Evolutionary conservation across 2,113 vertebrate genomes (phyloP).

Genomic region (Myrmophylax atrothorax): DNA sequence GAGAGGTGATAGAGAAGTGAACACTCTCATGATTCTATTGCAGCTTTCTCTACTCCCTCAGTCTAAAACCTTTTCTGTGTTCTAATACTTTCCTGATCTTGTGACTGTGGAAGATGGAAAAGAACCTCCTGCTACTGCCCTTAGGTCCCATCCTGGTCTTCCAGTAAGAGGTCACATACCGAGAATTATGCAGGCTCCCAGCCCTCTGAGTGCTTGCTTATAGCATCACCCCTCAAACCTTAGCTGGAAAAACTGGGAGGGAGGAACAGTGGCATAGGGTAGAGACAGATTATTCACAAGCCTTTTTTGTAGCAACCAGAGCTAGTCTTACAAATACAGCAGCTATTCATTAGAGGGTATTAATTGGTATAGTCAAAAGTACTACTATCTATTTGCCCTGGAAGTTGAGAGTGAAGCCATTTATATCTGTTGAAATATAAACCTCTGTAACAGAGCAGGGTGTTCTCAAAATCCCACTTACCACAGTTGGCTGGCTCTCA

Average conservation of each 20-base stretch:
- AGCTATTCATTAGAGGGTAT: neutral
- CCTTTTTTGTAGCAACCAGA: neutral
- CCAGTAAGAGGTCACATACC: neutral
- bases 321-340: neutral
- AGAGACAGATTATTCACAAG: neutral
- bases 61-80: neutral
- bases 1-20: neutral
- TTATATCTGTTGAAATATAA: neutral
- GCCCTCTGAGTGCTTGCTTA: neutral
- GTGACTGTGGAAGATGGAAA: neutral
- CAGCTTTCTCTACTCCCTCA: neutral
- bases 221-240: neutral
- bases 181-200: neutral
- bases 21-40: neutral
- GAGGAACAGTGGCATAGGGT: fast-evolving
- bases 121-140: fast-evolving
- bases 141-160: neutral
- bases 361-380: neutral
- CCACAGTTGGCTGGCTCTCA: neutral
- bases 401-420: neutral
- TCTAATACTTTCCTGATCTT: neutral
- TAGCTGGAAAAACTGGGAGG: neutral
- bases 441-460: neutral
- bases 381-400: neutral
- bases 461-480: neutral